These are phyloP conservation scores for Telmatherina bonti DNA, from an alignment of 2,797 vertebrate species.

Conservation along the genomic window DNA sequence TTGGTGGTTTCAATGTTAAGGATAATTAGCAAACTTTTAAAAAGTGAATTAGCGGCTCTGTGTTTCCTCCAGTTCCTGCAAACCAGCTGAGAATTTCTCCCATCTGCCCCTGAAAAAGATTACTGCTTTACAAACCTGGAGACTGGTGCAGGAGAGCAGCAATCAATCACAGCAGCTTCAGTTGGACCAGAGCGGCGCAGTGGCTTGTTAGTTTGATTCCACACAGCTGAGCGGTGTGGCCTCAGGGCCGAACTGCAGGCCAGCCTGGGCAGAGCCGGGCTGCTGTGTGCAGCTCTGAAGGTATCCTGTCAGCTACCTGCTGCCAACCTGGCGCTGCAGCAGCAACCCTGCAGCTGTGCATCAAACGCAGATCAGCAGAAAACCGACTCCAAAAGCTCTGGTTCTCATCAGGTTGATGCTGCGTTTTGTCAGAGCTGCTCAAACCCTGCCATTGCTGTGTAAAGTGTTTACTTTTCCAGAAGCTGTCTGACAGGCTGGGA, in stretches of 20 bases:
- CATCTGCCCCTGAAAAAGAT: not conserved
- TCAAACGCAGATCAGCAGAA: conserved; percentile 31
- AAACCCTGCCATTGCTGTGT: not conserved
- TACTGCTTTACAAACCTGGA: not conserved
- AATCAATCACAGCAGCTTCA: conserved; percentile 51
- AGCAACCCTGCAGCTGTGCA: conserved; percentile 30
- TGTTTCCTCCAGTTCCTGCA: conserved; percentile 9
- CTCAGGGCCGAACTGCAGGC: conserved; percentile 31
- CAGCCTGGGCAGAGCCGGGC: not conserved
- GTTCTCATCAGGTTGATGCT: conserved; percentile 2
- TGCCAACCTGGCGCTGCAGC: conserved; percentile 31
- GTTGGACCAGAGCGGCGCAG: conserved; percentile 15
- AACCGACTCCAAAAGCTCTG: conserved; percentile 20
- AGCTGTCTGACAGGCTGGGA: conserved; percentile 2
- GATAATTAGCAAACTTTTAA: not conserved
- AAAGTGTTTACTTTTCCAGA: not conserved
- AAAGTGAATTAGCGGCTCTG: conserved; percentile 2
- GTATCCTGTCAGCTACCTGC: conserved; percentile 39
- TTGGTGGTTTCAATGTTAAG: too few relatives aligned
- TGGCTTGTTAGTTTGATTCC: conserved; percentile 59
- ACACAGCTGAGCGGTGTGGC: conserved; percentile 55
- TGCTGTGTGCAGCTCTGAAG: conserved; percentile 33
- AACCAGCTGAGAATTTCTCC: conserved; percentile 4
- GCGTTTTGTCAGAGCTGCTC: conserved; percentile 1
- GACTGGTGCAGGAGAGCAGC: conserved; percentile 22